phyloP scores from a whole-genome alignment of 2,797 vertebrate genomes.

The Coccyzus lansbergi region DNA sequence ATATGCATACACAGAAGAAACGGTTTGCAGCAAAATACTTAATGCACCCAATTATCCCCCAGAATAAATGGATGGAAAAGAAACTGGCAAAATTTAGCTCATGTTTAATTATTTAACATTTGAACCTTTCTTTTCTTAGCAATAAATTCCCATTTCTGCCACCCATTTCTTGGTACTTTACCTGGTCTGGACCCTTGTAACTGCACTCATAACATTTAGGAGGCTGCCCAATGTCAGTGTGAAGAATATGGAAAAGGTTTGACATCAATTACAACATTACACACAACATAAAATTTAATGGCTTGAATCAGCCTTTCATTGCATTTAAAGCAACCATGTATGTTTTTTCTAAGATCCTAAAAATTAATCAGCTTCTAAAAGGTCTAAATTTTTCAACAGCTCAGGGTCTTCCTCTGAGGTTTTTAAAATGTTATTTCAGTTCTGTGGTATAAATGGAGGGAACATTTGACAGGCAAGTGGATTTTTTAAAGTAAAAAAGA shows the following conservation, averaged over 20 bases:
- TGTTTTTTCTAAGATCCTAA: conserved; percentile 75
- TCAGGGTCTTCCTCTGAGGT: conserved; percentile 9
- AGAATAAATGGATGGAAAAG: conserved; percentile 73
- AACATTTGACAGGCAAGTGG: conserved; percentile 36
- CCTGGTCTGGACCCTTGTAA: conserved; percentile 65
- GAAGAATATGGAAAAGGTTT: conserved; percentile 79
- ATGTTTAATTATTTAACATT: conserved; percentile 75
- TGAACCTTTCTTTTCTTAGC: conserved; percentile 67
- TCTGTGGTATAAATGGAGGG: neutral
- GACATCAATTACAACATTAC: conserved; percentile 86
- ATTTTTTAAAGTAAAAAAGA: conserved; percentile 13
- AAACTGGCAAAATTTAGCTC: conserved; percentile 73
- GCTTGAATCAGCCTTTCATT: conserved; percentile 79
- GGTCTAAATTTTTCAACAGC: conserved; percentile 46
- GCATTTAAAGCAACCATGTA: conserved; percentile 77
- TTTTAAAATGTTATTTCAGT: conserved; percentile 25
- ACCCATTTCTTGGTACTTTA: conserved; percentile 70
- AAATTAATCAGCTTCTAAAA: conserved; percentile 75
- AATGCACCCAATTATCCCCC: conserved; percentile 71
- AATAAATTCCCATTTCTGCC: conserved; percentile 71
- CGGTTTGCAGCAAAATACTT: conserved; percentile 67
- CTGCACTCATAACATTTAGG: conserved; percentile 45
- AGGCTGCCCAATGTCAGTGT: conserved; percentile 78
- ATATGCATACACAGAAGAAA: conserved; percentile 79
- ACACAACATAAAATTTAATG: conserved; percentile 88